phyloP scores from a whole-genome alignment of 2,797 vertebrate genomes.

The Mormyrops attenuatus region DNA sequence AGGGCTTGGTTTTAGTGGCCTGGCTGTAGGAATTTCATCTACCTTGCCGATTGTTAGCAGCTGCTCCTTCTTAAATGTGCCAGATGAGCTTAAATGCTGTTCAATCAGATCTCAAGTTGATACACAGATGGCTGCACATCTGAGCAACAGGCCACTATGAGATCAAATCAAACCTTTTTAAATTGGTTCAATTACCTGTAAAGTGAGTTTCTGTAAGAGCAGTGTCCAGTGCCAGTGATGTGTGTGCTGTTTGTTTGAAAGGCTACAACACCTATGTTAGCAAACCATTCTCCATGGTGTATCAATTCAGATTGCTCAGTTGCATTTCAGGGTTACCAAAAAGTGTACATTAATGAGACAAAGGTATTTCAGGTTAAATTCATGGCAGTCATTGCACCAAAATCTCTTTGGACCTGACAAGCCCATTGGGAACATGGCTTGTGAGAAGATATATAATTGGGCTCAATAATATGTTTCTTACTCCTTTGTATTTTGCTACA shows the following conservation, averaged over 20 bases:
- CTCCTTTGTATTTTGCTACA: background rate
- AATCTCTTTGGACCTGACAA: background rate
- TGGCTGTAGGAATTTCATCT: background rate
- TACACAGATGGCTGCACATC: background rate
- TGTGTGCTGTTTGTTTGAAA: background rate
- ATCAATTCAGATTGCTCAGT: background rate
- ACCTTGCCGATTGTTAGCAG: background rate
- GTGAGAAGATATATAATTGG: background rate
- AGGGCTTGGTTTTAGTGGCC: background rate
- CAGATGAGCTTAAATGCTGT: background rate
- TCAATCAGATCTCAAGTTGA: background rate
- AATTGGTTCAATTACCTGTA: background rate
- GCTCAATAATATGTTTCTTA: background rate
- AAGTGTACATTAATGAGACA: background rate
- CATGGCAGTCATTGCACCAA: background rate
- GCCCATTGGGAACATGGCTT: background rate
- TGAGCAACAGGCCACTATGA: background rate
- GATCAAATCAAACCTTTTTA: background rate
- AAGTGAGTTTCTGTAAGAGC: background rate
- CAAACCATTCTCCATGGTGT: background rate
- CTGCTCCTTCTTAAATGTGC: background rate
- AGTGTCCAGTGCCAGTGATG: background rate
- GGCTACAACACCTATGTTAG: background rate
- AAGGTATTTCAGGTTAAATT: background rate
- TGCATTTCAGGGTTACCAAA: background rate